A percentile compares a stretch with the other conserved stretches of the same genome.
These are phyloP conservation scores for Noctuana brunneofusca DNA, from an alignment of 2,888 invertebrate species.

Conservation along the genomic window DNA sequence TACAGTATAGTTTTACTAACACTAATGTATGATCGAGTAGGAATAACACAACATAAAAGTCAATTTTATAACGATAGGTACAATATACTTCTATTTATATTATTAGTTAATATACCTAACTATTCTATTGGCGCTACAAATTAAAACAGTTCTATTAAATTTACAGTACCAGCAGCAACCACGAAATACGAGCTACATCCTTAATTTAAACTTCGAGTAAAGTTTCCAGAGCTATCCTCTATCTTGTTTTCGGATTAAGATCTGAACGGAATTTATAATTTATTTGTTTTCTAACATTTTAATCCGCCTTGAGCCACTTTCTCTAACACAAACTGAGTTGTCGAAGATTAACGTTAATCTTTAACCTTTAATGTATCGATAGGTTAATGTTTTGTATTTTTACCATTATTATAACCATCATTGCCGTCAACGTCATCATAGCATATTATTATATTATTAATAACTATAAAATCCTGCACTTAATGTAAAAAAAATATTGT, in stretches of 20 bases:
- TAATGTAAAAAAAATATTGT: no score
- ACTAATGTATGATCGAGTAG: no score
- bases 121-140: background rate
- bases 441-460: no score
- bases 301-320: background rate
- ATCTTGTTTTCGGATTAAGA: constrained; percentile 15
- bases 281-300: constrained; percentile 12
- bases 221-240: constrained; percentile 3
- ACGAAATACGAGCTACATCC: background rate
- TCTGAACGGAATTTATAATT: constrained; percentile 16
- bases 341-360: background rate
- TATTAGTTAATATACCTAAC: no score
- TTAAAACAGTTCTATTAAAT: background rate
- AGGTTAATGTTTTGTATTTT: no score
- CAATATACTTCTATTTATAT: no score
- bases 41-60: background rate
- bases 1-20: no score
- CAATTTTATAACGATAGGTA: no score
- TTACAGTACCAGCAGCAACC: background rate
- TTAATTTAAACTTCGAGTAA: constrained; percentile 9
- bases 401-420: no score
- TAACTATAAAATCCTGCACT: no score
- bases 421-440: no score
- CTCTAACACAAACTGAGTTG: background rate
- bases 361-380: background rate